These are phyloP conservation scores for Myiozetetes cayanensis DNA, from an alignment of 2,113 vertebrate genomes.

Conservation along the genomic window DNA sequence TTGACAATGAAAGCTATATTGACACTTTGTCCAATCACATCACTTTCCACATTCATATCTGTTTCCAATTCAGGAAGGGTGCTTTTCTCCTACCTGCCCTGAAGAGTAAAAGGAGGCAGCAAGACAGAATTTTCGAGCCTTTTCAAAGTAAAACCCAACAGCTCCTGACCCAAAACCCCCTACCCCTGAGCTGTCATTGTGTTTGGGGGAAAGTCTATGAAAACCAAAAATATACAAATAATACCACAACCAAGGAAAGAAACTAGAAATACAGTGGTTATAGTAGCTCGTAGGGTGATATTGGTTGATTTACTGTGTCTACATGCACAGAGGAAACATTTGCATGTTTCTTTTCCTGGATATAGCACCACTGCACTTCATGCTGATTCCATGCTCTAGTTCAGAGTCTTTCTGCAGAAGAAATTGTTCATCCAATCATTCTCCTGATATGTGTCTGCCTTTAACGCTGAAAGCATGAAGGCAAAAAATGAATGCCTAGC, in stretches of 20 bases:
- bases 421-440: background rate
- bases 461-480: background rate
- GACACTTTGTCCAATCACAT: background rate
- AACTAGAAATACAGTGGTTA: background rate
- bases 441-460: background rate
- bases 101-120: background rate
- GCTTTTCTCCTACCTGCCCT: background rate
- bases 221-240: background rate
- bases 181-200: background rate
- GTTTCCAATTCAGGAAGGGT: background rate
- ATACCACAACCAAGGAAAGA: background rate
- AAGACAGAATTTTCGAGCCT: background rate
- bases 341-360: background rate
- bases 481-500: background rate
- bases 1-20: background rate
- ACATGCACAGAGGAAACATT: background rate
- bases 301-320: background rate
- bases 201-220: background rate
- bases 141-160: background rate
- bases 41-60: background rate
- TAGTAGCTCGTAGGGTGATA: background rate
- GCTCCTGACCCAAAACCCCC: background rate
- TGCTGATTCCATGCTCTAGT: accelerated
- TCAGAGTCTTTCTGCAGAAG: background rate
- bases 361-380: background rate